A percentile compares a stretch with the other conserved stretches of the same genome.
These are phyloP conservation scores for Plodia interpunctella DNA, from an alignment of 1,140 invertebrate species.

Conservation along the genomic window DNA sequence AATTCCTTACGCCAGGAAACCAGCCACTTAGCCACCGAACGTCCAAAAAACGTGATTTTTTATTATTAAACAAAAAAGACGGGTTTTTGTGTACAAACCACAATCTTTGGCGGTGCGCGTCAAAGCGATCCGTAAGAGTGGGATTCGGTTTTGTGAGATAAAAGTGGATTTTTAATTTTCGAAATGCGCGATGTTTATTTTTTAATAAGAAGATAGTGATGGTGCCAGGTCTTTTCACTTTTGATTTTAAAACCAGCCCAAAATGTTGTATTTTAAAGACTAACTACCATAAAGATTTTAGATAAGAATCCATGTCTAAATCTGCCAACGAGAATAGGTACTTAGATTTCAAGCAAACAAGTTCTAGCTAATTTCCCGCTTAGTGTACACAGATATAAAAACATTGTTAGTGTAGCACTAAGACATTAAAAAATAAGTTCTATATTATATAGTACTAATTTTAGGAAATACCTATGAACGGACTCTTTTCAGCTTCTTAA, in stretches of 20 bases:
- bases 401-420: too few relatives aligned
- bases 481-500: too few relatives aligned
- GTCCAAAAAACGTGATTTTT: not conserved
- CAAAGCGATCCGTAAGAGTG: not conserved
- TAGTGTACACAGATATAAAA: too few relatives aligned
- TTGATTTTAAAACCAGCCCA: not conserved
- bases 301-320: too few relatives aligned
- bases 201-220: not conserved
- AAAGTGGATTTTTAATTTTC: not conserved
- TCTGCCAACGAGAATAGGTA: too few relatives aligned
- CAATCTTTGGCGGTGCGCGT: constrained; percentile 2
- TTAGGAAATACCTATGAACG: too few relatives aligned
- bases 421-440: too few relatives aligned
- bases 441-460: too few relatives aligned
- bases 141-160: not conserved
- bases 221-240: not conserved
- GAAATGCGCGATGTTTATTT: not conserved
- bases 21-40: constrained; percentile 6
- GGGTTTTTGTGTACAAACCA: constrained; percentile 4
- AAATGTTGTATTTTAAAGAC: too few relatives aligned
- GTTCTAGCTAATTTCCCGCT: too few relatives aligned
- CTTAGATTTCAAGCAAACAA: too few relatives aligned
- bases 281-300: too few relatives aligned
- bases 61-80: constrained; percentile 1
- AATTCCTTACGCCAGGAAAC: not conserved